Conservation (phyloP, 2,888 invertebrate species). For the Eristalis arbustorum region DNA sequence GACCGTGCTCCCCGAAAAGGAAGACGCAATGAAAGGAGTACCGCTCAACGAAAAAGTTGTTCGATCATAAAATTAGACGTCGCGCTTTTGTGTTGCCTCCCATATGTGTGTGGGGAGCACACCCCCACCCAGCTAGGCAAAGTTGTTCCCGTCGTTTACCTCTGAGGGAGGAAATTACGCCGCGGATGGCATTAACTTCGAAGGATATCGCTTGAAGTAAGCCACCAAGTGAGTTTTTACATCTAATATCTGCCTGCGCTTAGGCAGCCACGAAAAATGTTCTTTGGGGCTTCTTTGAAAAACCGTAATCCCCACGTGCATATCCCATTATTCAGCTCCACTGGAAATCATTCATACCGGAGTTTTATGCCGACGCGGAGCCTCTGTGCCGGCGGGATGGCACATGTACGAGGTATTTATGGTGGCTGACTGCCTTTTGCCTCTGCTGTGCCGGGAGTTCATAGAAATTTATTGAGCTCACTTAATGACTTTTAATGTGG, state of each 20-base stretch:
- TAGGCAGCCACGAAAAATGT: slow-evolving; percentile 33
- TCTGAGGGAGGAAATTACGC: slow-evolving; percentile 30
- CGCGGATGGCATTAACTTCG: slow-evolving; percentile 43
- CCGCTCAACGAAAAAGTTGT: slow-evolving; percentile 41
- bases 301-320: slow-evolving; percentile 44
- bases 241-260: slow-evolving; percentile 45
- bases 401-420: neutral
- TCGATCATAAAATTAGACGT: slow-evolving; percentile 60
- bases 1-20: slow-evolving; percentile 9
- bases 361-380: slow-evolving; percentile 36
- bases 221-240: slow-evolving; percentile 62
- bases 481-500: slow-evolving; percentile 39
- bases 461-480: slow-evolving; percentile 48
- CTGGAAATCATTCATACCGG: slow-evolving; percentile 50
- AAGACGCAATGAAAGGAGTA: slow-evolving; percentile 13
- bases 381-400: neutral
- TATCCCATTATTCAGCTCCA: slow-evolving; percentile 41
- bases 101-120: neutral
- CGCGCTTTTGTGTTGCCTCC: slow-evolving; percentile 4
- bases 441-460: slow-evolving; percentile 20
- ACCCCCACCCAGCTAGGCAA: no score
- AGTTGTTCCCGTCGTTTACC: slow-evolving; percentile 41
- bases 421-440: slow-evolving; percentile 1
- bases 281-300: slow-evolving; percentile 17
- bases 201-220: slow-evolving; percentile 46